Conservation (phyloP, 2,113 vertebrate genomes). For the Limnothrissa miodon region DNA sequence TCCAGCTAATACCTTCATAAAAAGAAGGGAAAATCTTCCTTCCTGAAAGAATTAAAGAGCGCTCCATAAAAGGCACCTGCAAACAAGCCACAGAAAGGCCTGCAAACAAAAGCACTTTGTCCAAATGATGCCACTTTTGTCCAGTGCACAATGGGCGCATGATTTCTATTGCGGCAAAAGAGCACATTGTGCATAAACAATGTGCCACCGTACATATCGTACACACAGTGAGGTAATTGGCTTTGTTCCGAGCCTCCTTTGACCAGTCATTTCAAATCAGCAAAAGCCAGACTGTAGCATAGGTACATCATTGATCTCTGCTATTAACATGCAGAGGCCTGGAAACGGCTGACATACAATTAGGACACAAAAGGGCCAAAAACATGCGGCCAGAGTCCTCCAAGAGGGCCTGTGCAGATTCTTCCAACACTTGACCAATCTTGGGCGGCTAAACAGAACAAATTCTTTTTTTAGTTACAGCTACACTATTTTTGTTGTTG, state of each 20-base stretch:
- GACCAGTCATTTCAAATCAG: slow-evolving; percentile 44
- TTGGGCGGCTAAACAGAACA: not conserved
- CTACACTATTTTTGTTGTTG: not conserved
- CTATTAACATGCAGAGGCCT: not conserved
- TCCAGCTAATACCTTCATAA: slow-evolving; percentile 83
- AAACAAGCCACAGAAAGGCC: slow-evolving; percentile 75
- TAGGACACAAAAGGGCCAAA: not conserved
- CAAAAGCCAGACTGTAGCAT: slow-evolving; percentile 33
- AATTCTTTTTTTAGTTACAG: not conserved
- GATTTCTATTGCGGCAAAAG: slow-evolving; percentile 48
- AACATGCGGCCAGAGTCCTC: not conserved
- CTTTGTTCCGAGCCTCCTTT: slow-evolving; percentile 37
- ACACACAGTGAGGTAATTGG: slow-evolving; percentile 41
- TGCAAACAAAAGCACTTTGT: slow-evolving; percentile 83
- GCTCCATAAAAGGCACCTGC: slow-evolving; percentile 88
- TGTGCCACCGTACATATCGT: slow-evolving; percentile 32
- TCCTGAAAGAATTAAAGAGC: slow-evolving; percentile 89
- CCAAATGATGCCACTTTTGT: slow-evolving; percentile 70
- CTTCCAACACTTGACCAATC: not conserved
- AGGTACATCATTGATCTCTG: slow-evolving; percentile 23
- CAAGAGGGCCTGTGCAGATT: not conserved
- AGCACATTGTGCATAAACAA: slow-evolving; percentile 46
- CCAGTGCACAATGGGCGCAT: slow-evolving; percentile 46
- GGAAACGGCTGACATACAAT: not conserved
- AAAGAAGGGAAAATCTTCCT: slow-evolving; percentile 84